Conservation (phyloP, 2,797 vertebrate genomes). For the Onychomys leucogaster region DNA sequence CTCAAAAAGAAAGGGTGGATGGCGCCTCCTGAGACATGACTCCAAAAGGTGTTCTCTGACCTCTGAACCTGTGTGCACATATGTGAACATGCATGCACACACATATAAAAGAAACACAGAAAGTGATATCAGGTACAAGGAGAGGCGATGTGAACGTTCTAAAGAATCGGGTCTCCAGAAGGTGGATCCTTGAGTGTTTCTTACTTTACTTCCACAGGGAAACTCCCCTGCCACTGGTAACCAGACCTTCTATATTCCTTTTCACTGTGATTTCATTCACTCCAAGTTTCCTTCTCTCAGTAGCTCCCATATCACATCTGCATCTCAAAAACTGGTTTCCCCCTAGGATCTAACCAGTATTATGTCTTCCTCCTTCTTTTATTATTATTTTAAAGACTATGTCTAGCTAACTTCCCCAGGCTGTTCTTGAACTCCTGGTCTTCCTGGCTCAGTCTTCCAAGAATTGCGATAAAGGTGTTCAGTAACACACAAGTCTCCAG, state of each 20-base stretch:
- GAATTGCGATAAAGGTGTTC: background rate
- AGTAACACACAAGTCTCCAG: background rate
- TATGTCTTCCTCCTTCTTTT: background rate
- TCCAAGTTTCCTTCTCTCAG: background rate
- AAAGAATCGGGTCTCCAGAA: background rate
- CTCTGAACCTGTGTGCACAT: background rate
- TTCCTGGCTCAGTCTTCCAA: background rate
- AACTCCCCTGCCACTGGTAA: background rate
- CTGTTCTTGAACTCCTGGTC: background rate
- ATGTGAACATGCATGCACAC: background rate
- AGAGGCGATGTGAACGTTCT: fast-evolving
- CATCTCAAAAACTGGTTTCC: background rate
- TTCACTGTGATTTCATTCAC: background rate
- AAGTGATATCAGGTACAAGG: background rate
- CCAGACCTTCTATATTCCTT: background rate
- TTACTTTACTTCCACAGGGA: background rate
- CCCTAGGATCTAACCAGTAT: background rate
- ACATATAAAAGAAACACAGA: background rate
- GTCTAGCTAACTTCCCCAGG: background rate
- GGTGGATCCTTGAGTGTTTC: background rate
- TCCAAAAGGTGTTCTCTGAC: background rate
- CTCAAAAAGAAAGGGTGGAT: background rate
- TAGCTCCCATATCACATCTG: background rate
- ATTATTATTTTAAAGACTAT: background rate
- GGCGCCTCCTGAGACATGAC: background rate